Conservation (phyloP, 2,113 vertebrate genomes). For the Chamaea fasciata region DNA sequence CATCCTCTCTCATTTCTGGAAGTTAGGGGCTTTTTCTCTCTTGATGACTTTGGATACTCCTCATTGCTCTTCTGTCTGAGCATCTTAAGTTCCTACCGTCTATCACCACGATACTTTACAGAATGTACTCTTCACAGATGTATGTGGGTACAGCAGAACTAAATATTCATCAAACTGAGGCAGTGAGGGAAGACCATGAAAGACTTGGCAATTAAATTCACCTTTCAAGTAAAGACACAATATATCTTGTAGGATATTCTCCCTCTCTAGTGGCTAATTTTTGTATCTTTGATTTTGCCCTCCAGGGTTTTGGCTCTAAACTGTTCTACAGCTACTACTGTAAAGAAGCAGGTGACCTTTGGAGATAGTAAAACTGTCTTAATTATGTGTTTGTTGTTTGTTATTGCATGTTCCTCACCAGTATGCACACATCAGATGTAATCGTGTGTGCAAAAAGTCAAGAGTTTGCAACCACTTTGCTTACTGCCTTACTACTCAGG, state of each 20-base stretch:
- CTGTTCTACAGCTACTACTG: background rate
- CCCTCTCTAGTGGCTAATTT: background rate
- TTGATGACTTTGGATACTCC: background rate
- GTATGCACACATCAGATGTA: background rate
- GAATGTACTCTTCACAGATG: background rate
- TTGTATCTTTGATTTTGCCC: background rate
- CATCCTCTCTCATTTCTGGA: background rate
- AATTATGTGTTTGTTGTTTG: background rate
- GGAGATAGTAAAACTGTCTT: background rate
- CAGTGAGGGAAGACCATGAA: background rate
- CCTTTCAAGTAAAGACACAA: background rate
- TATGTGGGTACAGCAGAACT: background rate
- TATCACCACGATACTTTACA: background rate
- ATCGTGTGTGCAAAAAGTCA: background rate
- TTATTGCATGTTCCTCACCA: background rate
- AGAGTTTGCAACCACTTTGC: background rate
- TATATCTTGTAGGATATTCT: background rate
- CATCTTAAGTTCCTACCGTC: background rate
- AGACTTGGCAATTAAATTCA: background rate
- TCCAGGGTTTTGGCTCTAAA: background rate
- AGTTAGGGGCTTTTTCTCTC: background rate
- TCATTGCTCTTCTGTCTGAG: background rate
- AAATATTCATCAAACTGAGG: background rate
- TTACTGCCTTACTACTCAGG: background rate
- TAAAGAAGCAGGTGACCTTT: background rate